These are phyloP conservation scores for Anastrepha obliqua DNA, from an alignment of 1,140 invertebrate species.

Conservation along the genomic window DNA sequence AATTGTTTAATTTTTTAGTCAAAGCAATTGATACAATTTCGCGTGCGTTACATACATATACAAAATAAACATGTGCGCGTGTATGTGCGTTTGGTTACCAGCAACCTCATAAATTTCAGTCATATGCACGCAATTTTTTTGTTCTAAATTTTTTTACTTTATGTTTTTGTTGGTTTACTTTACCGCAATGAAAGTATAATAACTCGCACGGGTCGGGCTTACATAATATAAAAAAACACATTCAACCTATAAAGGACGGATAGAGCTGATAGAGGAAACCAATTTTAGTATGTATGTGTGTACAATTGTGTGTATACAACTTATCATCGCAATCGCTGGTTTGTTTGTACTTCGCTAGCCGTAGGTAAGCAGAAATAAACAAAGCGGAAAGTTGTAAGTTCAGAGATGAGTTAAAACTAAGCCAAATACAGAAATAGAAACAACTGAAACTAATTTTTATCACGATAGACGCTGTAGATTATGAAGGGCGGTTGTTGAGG, in stretches of 20 bases:
- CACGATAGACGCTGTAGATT: not conserved
- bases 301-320: not conserved
- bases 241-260: not conserved
- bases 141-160: not conserved
- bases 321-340: not conserved
- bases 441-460: not conserved
- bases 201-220: not conserved
- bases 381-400: not conserved
- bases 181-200: not conserved
- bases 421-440: not conserved
- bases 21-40: not conserved
- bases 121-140: not conserved
- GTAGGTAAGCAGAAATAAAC: slow-evolving; percentile 4
- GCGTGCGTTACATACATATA: not conserved
- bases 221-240: not conserved
- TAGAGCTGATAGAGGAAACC: not conserved
- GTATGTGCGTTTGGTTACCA: not conserved
- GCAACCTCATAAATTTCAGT: not conserved
- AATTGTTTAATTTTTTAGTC: not conserved
- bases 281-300: slow-evolving; percentile 23
- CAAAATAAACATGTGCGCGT: too few species aligned
- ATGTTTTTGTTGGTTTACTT: not conserved
- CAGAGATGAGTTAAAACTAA: not conserved
- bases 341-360: not conserved
- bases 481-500: not conserved